Evolutionary conservation across 2,113 vertebrate species (phyloP).

Genomic region (Patagioenas fasciata): DNA sequence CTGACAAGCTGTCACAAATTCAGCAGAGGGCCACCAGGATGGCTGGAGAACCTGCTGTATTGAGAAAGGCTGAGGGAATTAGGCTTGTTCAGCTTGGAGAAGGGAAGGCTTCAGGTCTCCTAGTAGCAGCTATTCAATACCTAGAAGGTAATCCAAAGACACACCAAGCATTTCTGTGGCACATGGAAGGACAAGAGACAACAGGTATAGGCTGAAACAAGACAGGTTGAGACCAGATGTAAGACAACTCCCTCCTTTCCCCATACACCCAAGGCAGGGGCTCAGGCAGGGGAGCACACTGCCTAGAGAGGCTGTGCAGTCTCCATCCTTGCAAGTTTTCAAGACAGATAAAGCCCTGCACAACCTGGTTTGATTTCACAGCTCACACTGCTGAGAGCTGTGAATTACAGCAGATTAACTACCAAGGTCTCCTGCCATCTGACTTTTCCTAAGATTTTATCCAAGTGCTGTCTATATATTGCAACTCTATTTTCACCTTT

Average conservation of each 20-base stretch:
- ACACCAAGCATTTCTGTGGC: background rate
- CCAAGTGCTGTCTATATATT: background rate
- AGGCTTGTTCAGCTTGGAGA: background rate
- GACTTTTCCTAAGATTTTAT: background rate
- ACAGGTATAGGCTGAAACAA: background rate
- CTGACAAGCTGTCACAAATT: background rate
- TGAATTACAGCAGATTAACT: background rate
- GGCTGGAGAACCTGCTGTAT: background rate
- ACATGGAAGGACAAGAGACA: background rate
- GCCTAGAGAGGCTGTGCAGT: background rate
- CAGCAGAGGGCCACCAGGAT: background rate
- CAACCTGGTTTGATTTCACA: background rate
- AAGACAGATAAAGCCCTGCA: background rate
- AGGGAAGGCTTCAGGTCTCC: background rate
- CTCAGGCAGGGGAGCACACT: background rate
- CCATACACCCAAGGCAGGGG: rapidly evolving
- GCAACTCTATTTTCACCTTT: background rate
- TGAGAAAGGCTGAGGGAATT: background rate
- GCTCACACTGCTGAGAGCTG: background rate
- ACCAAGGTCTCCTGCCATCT: background rate
- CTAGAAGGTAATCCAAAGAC: background rate
- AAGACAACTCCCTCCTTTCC: background rate
- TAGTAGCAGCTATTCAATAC: background rate
- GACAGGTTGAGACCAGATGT: background rate
- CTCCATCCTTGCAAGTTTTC: background rate